phyloP scores from a whole-genome alignment of 2,888 invertebrate genomes.

The Sussaba pulchella region DNA sequence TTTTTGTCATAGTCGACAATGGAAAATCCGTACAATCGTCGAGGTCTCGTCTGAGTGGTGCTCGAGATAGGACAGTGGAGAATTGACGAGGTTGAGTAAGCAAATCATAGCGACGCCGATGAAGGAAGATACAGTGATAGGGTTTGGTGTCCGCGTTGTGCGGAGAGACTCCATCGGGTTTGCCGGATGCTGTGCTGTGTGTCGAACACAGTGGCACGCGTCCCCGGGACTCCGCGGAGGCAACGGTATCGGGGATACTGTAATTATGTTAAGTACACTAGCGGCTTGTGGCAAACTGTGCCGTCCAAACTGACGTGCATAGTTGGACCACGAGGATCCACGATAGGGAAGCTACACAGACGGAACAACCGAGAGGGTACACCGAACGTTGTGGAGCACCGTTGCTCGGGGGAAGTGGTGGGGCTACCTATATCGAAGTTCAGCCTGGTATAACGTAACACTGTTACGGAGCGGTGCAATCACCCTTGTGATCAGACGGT shows the following conservation, averaged over 20 bases:
- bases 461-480: constrained; percentile 79
- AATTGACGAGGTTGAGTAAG: constrained; percentile 10
- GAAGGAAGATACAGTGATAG: background rate
- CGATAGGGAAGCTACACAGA: constrained; percentile 19
- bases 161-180: background rate
- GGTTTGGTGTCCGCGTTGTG: background rate
- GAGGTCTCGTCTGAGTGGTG: background rate
- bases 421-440: constrained; percentile 60
- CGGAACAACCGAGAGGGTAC: background rate
- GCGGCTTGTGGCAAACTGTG: constrained; percentile 73
- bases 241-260: constrained; percentile 60
- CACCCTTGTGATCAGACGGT: constrained; percentile 79
- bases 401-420: constrained; percentile 19
- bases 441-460: constrained; percentile 73
- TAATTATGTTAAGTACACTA: constrained; percentile 81
- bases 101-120: constrained; percentile 12
- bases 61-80: background rate
- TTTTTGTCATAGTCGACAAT: background rate
- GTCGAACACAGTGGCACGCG: constrained; percentile 48
- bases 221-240: constrained; percentile 34
- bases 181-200: constrained; percentile 28
- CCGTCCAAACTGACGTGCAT: constrained; percentile 62
- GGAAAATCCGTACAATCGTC: background rate
- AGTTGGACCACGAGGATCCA: constrained; percentile 56
- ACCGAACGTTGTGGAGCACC: background rate